Conservation (phyloP, 92 coral and sea anemone genomes). For the Parazoanthus darwini region DNA sequence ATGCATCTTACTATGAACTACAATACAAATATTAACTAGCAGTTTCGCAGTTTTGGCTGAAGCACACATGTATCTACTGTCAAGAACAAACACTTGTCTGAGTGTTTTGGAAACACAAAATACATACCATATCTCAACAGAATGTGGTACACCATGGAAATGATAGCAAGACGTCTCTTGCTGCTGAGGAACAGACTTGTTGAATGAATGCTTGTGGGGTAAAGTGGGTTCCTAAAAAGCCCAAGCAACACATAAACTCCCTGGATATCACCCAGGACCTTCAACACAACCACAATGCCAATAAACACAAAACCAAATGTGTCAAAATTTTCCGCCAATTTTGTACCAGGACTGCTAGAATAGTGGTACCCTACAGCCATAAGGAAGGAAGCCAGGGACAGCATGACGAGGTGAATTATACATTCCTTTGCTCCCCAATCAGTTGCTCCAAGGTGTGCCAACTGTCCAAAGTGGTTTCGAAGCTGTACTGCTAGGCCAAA, state of each 20-base stretch:
- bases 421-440: slow-evolving; percentile 60
- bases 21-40: too few relatives aligned
- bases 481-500: slow-evolving; percentile 59
- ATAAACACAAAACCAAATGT: slow-evolving; percentile 72
- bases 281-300: slow-evolving; percentile 62
- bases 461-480: slow-evolving; percentile 13
- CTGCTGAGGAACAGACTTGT: slow-evolving; percentile 56
- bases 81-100: too few relatives aligned
- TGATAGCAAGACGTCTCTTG: slow-evolving; percentile 56
- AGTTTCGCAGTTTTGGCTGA: too few relatives aligned
- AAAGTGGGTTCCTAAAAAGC: slow-evolving; percentile 86
- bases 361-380: slow-evolving; percentile 67
- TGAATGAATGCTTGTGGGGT: slow-evolving; percentile 73
- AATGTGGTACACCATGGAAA: slow-evolving; percentile 63
- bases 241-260: slow-evolving; percentile 81
- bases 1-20: too few relatives aligned
- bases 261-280: slow-evolving; percentile 83
- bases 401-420: slow-evolving; percentile 52
- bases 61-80: too few relatives aligned
- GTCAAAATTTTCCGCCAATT: slow-evolving; percentile 42
- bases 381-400: slow-evolving; percentile 41
- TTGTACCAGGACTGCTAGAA: slow-evolving; percentile 42
- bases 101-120: not conserved
- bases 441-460: slow-evolving; percentile 6
- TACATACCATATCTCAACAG: slow-evolving; percentile 78